These are phyloP conservation scores for Halcyon malimbica DNA, from an alignment of 2,113 vertebrate species.

Conservation along the genomic window DNA sequence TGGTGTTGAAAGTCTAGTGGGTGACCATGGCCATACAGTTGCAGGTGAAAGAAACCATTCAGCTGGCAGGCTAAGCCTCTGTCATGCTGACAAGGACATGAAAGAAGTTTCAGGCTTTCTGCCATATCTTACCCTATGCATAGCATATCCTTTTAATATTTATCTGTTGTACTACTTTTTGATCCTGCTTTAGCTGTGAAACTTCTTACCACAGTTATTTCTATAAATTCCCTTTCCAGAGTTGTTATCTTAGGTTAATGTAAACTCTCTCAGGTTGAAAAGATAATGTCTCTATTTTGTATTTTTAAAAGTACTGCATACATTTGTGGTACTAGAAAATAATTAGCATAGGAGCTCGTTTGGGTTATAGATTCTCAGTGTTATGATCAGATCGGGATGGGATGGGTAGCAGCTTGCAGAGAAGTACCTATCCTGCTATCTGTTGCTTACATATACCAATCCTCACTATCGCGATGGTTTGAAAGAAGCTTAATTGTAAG, in stretches of 20 bases:
- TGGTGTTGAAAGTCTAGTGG: not conserved
- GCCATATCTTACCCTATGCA: not conserved
- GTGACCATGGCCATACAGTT: not conserved
- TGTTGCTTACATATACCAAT: not conserved
- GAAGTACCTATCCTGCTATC: not conserved
- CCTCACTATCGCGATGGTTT: not conserved
- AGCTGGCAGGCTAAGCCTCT: not conserved
- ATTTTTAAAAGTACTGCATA: not conserved
- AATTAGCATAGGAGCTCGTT: not conserved
- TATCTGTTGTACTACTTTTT: not conserved
- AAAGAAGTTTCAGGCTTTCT: not conserved
- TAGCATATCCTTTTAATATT: not conserved
- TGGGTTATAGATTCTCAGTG: not conserved
- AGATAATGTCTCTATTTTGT: not conserved
- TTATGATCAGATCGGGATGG: not conserved
- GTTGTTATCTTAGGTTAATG: not conserved
- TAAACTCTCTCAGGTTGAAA: not conserved
- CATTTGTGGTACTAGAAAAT: not conserved
- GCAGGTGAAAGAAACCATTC: not conserved
- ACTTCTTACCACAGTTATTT: not conserved
- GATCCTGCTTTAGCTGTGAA: not conserved
- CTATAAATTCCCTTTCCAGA: not conserved
- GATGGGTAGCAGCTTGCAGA: not conserved
- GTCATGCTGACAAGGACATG: not conserved
- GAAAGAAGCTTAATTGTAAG: not conserved